Evolutionary conservation across 2,113 vertebrate species (phyloP), one percentile per base, ranked within the genome.

Genomic region (Lipophrys pholis): DNA sequence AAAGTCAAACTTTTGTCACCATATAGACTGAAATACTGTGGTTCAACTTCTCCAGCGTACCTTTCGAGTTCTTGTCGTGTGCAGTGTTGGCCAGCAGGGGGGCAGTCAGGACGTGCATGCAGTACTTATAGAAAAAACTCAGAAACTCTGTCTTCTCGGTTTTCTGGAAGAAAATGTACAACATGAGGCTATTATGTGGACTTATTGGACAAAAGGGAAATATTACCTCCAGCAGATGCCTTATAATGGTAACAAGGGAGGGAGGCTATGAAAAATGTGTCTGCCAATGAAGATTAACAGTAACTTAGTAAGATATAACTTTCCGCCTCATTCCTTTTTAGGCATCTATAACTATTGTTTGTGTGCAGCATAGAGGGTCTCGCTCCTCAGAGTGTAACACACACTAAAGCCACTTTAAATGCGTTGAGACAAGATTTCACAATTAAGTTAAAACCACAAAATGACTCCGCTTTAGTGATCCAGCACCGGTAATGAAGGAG

Each of bases 81-180:
- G 95, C 93, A 5, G 98, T 99, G 73, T 98, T 99, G 61, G 97
- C 97, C 93, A 99, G 89, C 81, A 99, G 95, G 0, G 98, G 98
- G 35, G 97, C 97, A 0, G 97, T 98, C 57, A 99, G 95, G 41
- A 99, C 96, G 6, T 99, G 98, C 98, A 99, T 99, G 91, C 98
- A 99, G 95, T 98, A 97, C 87, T 98, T 99, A 93, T 99, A 99
- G 94, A 99, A 99, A 92, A 99, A 99, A 92, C 97, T 98, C 73
- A 99, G 92, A 84, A 99, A 99, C 74, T 99, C 98, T 0, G 97
- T 99, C 92, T 99, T 99, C 89, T 99, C 98, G 0, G 97, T 97
- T 98, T 99, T 99, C 98, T 99, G 76, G 78, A 91, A 72, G 50
- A 88, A 63, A 79, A 65, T 38, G 89, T 66, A 82, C 6, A 21